Evolutionary conservation across 2,113 vertebrate genomes (phyloP).

Genomic region (Mystacornis crossleyi): DNA sequence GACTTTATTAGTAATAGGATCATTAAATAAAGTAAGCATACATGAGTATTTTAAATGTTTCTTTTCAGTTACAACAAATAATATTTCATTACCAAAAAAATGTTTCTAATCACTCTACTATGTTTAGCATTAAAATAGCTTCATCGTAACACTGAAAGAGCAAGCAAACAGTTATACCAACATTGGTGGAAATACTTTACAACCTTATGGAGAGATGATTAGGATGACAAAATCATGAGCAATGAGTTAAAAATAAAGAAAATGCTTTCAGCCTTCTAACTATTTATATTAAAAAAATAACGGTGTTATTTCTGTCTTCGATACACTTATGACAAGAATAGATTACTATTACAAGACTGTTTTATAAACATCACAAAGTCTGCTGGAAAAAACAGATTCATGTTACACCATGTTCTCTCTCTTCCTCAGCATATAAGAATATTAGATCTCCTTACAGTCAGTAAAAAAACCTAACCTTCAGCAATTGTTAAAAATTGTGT

Average conservation of each 20-base stretch:
- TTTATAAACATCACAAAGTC: not conserved
- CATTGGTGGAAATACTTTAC: not conserved
- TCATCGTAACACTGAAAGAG: fast-evolving
- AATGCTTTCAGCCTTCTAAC: not conserved
- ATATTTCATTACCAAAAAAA: not conserved
- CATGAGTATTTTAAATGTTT: not conserved
- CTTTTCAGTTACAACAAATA: not conserved
- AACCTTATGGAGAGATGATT: not conserved
- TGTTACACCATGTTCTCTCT: not conserved
- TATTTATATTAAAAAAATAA: not conserved
- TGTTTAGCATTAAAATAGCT: not conserved
- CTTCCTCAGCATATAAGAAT: not conserved
- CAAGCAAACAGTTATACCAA: not conserved
- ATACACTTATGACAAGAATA: not conserved
- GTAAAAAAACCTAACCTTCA: not conserved
- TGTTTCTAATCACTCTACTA: not conserved
- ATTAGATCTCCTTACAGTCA: not conserved
- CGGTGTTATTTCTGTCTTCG: not conserved
- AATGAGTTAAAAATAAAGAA: not conserved
- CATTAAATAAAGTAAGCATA: not conserved
- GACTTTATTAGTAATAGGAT: not conserved
- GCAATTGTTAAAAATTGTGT: not conserved
- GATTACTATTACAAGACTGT: not conserved
- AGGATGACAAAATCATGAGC: not conserved
- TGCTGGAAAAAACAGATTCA: not conserved